Base-by-base conservation (phyloP, 1,140 invertebrate genomes). In the Papilio xuthus region DNA sequence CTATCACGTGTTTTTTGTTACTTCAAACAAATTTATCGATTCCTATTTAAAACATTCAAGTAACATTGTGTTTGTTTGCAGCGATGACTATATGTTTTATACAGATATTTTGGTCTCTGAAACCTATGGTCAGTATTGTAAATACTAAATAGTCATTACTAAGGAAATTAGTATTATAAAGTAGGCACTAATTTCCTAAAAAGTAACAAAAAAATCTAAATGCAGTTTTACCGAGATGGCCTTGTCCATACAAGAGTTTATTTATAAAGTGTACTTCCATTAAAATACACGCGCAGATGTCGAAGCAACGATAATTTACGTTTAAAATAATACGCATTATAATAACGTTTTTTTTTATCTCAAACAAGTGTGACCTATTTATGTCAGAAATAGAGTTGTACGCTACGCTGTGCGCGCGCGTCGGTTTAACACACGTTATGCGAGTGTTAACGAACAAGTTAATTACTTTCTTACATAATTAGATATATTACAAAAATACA, bases 351-450 rank as follows among this genome's bases (percentile, higher is more conserved):
- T 67, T 28, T 13, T 26, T 67, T 67, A 67, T 67, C 13, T 15
- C 26, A 67, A 28, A 67, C 60, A 67, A 32, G n/a, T 67, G 60
- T 67, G 60, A 67, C 60, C 60, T 67, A 28, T 67, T 32, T 67
- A 67, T 67, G 26, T 67, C 60, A 13, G 60, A 67, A 67, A 67
- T 67, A 67, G 53, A 56, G 23, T 23, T 60, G 23, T 12, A 15
- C 26, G 26, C 60, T 15, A 6, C n/a, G 23, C 13, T 28, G 13
- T 28, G 26, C 60, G 60, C 26, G 3, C 26, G 26, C 26, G 26
- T 12, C 28, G 26, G 3, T 63, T 63, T 26, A 28, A 63, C 23
- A 28, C 28, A 1, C n/a, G 9, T 60, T 26, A 26, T 60, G 13
- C 3, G 28, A 28, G 23, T 12, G n/a, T 28, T 63, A 4, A 63